These are phyloP conservation scores for Agrochola litura DNA, from an alignment of 2,888 invertebrate genomes.

Conservation along the genomic window DNA sequence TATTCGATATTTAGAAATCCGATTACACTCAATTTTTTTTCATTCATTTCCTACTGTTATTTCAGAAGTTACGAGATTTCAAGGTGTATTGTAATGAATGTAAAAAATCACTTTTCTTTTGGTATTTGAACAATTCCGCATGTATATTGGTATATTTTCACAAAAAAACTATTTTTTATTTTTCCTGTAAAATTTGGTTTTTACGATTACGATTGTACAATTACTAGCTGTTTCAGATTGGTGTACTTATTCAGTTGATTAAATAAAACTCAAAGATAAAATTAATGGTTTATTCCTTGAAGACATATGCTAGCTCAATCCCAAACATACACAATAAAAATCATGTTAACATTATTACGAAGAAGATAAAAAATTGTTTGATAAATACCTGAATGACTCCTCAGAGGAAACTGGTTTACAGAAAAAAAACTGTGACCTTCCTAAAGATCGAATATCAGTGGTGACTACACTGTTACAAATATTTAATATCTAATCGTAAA, in stretches of 20 bases:
- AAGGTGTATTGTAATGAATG: too few relatives aligned
- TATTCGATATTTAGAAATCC: too few relatives aligned
- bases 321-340: constrained; percentile 78
- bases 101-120: too few relatives aligned
- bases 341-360: constrained; percentile 79
- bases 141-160: too few relatives aligned
- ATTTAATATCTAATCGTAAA: constrained; percentile 78
- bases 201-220: too few relatives aligned
- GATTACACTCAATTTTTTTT: too few relatives aligned
- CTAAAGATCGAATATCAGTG: constrained; percentile 81
- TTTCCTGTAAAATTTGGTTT: too few relatives aligned
- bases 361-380: constrained; percentile 79
- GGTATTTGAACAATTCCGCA: too few relatives aligned
- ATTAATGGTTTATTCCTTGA: constrained; percentile 76
- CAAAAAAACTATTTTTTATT: too few relatives aligned
- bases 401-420: constrained; percentile 86
- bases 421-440: constrained; percentile 81
- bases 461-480: constrained; percentile 82
- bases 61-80: too few relatives aligned
- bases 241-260: neutral
- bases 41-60: too few relatives aligned
- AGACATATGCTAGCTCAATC: constrained; percentile 79
- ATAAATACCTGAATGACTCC: constrained; percentile 90
- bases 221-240: neutral
- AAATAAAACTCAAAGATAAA: constrained; percentile 66